These are phyloP conservation scores for Ascaphus truei DNA, from an alignment of 2,113 vertebrate genomes.

Conservation along the genomic window DNA sequence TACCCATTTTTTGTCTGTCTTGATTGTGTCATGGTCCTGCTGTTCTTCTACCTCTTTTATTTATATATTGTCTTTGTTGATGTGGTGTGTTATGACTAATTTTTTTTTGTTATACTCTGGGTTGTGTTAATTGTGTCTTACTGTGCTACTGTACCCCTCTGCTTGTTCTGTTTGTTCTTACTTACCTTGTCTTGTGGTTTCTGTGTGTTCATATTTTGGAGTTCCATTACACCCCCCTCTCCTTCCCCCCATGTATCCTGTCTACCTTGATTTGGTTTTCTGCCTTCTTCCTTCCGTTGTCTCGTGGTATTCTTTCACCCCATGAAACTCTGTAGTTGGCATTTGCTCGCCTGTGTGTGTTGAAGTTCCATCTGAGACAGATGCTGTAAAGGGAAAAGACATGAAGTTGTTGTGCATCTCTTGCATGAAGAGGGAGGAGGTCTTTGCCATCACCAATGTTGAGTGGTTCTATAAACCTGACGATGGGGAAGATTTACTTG, in stretches of 20 bases:
- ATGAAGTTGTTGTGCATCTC: conserved; percentile 91
- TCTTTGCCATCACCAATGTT: conserved; percentile 74
- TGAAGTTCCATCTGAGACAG: conserved; percentile 79
- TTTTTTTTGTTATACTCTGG: conserved; percentile 7
- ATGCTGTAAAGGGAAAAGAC: conserved; percentile 74
- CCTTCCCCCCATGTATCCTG: too few relatives aligned
- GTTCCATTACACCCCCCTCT: background rate
- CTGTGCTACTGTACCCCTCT: background rate
- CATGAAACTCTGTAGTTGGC: conserved; percentile 56
- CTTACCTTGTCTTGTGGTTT: too few relatives aligned
- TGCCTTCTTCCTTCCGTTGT: background rate
- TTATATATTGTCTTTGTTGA: too few relatives aligned
- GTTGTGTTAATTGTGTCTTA: background rate
- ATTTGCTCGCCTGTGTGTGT: conserved; percentile 82
- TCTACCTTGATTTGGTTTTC: too few relatives aligned
- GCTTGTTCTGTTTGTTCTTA: background rate
- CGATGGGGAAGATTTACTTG: conserved; percentile 59
- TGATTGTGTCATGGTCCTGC: too few relatives aligned
- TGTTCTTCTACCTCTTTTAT: too few relatives aligned
- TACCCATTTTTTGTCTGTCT: too few relatives aligned
- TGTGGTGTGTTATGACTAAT: too few relatives aligned
- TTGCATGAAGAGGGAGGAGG: conserved; percentile 91
- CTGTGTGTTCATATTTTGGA: too few relatives aligned
- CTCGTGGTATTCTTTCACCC: too few relatives aligned
- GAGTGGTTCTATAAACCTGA: conserved; percentile 77